phyloP scores from a whole-genome alignment of 30 jellyfish, hydroid and myxozoan species.

The Catostylus mosaicus region DNA sequence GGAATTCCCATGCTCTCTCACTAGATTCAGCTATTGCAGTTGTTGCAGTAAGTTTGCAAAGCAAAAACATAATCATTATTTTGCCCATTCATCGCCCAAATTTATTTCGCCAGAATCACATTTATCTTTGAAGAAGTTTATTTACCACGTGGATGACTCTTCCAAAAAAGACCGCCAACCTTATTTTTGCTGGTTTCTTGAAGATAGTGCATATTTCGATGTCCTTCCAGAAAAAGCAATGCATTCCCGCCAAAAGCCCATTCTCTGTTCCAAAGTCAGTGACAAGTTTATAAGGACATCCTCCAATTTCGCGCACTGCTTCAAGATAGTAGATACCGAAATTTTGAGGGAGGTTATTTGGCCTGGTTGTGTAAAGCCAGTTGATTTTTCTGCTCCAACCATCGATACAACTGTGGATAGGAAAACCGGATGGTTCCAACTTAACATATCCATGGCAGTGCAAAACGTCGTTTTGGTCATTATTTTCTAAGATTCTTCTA shows the following conservation, averaged over 20 bases:
- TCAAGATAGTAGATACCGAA: constrained; percentile 32
- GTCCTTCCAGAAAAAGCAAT: constrained; percentile 46
- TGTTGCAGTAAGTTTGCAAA: constrained; percentile 46
- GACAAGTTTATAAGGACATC: constrained; percentile 67
- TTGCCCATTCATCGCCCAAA: no score
- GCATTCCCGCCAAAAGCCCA: constrained; percentile 72
- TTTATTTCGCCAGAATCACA: constrained; percentile 20
- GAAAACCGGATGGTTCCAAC: constrained; percentile 66
- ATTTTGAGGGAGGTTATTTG: constrained; percentile 57
- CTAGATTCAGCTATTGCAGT: constrained; percentile 32
- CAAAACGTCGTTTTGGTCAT: constrained; percentile 41
- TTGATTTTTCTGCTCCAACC: constrained; percentile 70
- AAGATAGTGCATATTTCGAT: constrained; percentile 55
- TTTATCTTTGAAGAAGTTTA: constrained; percentile 50
- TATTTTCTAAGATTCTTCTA: constrained; percentile 25
- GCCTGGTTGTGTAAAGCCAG: constrained; percentile 59
- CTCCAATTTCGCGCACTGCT: constrained; percentile 27
- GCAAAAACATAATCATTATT: constrained; percentile 47
- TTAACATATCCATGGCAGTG: constrained; percentile 12
- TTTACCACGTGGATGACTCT: constrained; percentile 63
- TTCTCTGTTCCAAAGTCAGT: constrained; percentile 80
- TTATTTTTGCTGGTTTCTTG: constrained; percentile 76
- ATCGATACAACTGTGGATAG: constrained; percentile 79
- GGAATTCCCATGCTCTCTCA: constrained; percentile 53
- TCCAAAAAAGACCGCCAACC: constrained; percentile 70